Base-by-base conservation (phyloP, 2,888 invertebrate species). In the Cheiracanthium punctorium region DNA sequence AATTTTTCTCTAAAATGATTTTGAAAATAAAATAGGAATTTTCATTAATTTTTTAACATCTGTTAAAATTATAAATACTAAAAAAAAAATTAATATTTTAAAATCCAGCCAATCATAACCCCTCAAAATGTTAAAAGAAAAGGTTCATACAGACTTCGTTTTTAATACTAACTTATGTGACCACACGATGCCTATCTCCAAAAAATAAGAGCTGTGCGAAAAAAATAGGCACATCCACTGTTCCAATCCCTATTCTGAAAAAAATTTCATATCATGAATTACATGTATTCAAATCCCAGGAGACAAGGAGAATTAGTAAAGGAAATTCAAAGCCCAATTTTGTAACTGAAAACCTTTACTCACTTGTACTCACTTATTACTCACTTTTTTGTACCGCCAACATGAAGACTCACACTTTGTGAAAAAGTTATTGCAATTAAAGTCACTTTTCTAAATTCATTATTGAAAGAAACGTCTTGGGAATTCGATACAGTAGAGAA, bases 111-210 rank as follows among this genome's bases (percentile, higher is more conserved):
- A 12, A 24, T n/a, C 30, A 65, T 73, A 67, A 72, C 84, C 84
- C 52, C n/a, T 41, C 33, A 77, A 79, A 32, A 69, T 75, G 64
- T 74, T 74, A 69, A 85, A 85, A 80, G 79, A 85, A 82, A 73
- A 74, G 67, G 52, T 73, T 73, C 52, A 85, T 85, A 85, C 84
- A 85, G 84, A 85, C 84, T 85, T 85, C 84, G 70, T 28, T 67
- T 82, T 85, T 85, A 85, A 85, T 85, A 85, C 84, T 85, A 85
- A 85, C 84, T 85, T 84, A 84, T 84, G 82, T 65, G 77, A 77
- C 77, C 82, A 84, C 81, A 81, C 28, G 82, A 30, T 77, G 77
- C 77, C 48, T 84, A 75, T 82, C 82, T 82, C 82, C 82, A 64
- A 72, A 84, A 84, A 84, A 77, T 75, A 85, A 85, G 84, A 79